Conservation (phyloP, 2,797 vertebrate genomes). For the Rousettus madagascariensis region DNA sequence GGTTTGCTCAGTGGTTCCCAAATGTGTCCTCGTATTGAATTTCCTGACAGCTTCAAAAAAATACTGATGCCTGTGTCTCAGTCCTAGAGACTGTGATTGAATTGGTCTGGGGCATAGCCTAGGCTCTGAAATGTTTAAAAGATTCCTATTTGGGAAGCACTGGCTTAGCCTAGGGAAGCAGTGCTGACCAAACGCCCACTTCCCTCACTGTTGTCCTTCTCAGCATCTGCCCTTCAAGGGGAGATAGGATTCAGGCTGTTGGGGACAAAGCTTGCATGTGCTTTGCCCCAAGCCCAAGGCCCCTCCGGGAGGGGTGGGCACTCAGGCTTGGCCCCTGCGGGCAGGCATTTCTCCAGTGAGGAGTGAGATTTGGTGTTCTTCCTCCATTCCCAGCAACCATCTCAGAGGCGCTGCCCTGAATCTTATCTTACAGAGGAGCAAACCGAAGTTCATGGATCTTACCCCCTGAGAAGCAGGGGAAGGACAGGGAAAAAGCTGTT, state of each 20-base stretch:
- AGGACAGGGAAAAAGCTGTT: accelerated
- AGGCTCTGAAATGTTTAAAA: neutral
- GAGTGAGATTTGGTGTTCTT: neutral
- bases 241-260: neutral
- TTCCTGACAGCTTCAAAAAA: neutral
- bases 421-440: neutral
- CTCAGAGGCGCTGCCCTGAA: too few relatives aligned
- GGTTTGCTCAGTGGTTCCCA: neutral
- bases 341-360: accelerated
- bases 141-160: neutral
- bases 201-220: neutral
- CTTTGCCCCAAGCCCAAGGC: neutral
- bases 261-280: neutral
- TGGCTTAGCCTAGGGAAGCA: neutral
- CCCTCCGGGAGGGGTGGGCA: neutral
- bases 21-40: neutral
- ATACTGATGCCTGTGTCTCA: neutral
- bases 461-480: neutral
- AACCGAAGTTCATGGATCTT: neutral
- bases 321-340: neutral
- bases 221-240: neutral
- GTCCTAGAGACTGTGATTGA: neutral
- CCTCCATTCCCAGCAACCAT: accelerated
- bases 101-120: neutral
- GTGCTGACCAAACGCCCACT: neutral